Base-by-base conservation (phyloP, 2,797 vertebrate species). In the Psittacula echo region DNA sequence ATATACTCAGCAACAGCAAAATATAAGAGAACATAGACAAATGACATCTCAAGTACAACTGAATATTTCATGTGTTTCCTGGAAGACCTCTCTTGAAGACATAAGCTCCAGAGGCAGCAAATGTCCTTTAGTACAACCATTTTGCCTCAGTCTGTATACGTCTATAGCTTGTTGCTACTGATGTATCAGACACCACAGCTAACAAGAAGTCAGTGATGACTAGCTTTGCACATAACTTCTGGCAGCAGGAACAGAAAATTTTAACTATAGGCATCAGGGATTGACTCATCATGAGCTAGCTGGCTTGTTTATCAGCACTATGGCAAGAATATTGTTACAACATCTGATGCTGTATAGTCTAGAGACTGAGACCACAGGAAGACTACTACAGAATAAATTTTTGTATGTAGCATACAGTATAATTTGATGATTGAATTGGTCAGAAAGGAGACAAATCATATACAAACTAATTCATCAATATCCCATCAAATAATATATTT, bases 361-460 rank as follows among this genome's bases (percentile, higher is more conserved):
- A 51, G 24, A 85, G n/a, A 48, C 58, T 19, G 21, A 91, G 81
- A 89, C 41, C 66, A 10, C 42, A 95, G 58, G 24, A 77, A 65
- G 41, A 48, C 41, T 14, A 81, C 77, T 62, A 61, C 10, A 78
- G 66, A 90, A 96, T 80, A 68, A 87, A 93, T 78, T 94, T 96
- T 62, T 89, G 23, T 41, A 84, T 70, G 29, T 39, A 78, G 67
- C 34, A 58, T 81, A 39, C 15, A 65, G 18, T 85, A 88, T 85
- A 64, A 90, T 96, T 96, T 93, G 75, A 91, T 93, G 29, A 68
- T 19, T 76, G 79, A 13, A 13, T n/a, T 89, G 70, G 74, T 89
- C 87, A 93, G 61, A 68, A 92, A 88, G 71, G 24, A 91, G 44
- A 12, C 13, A 96, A 95, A 92, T 95, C 45, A 90, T 89, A 73